Evolutionary conservation across 2,888 invertebrate genomes (phyloP).

Genomic region (Fragum sueziense): DNA sequence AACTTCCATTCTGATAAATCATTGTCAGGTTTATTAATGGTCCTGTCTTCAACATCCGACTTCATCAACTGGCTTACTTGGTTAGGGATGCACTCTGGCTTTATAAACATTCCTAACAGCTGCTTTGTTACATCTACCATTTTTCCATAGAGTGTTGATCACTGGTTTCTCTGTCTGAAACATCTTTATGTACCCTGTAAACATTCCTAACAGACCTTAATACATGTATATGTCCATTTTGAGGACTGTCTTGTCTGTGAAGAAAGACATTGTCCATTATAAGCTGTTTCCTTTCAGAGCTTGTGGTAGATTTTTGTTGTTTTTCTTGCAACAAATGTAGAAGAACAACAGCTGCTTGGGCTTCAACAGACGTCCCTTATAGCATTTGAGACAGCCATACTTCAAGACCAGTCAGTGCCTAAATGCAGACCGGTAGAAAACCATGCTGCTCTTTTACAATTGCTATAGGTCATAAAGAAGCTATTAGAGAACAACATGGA

Average conservation of each 20-base stretch:
- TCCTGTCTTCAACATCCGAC: conserved; percentile 13
- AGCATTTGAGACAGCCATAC: no score
- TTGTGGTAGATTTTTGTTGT: conserved; percentile 33
- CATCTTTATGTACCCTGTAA: neutral
- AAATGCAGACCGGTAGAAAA: no score
- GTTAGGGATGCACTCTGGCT: neutral
- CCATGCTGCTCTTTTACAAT: no score
- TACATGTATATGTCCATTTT: neutral
- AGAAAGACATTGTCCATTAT: conserved; percentile 28
- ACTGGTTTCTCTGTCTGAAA: neutral
- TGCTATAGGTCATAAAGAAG: no score
- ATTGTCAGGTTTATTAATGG: neutral
- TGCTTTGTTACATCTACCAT: neutral
- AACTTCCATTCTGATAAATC: neutral
- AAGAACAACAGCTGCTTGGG: conserved; percentile 33
- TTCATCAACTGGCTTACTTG: neutral
- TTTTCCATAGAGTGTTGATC: neutral
- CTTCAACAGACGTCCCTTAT: conserved; percentile 39
- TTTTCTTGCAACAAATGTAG: conserved; percentile 31
- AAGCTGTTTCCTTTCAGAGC: conserved; percentile 30
- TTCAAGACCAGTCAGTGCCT: no score
- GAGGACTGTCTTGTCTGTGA: conserved; percentile 7
- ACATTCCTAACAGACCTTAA: neutral
- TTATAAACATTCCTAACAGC: neutral
- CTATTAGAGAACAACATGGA: no score